phyloP scores from a whole-genome alignment of 2,113 vertebrate genomes.

The Brachypteracias leptosomus region DNA sequence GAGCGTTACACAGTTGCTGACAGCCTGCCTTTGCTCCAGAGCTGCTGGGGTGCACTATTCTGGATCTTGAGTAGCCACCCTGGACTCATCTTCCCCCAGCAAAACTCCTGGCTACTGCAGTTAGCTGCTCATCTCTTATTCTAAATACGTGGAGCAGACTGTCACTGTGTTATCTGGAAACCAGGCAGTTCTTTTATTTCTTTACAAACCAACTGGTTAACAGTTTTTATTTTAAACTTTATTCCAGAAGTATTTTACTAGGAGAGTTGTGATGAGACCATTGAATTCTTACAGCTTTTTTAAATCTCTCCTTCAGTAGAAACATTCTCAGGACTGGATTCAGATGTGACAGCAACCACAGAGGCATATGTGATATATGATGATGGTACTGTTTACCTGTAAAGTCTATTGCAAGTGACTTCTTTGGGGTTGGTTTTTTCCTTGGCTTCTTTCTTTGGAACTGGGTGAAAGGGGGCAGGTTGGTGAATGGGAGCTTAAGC shows the following conservation, averaged over 20 bases:
- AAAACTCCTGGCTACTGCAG: neutral
- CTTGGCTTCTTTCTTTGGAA: neutral
- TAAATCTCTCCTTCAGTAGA: slow-evolving; percentile 76
- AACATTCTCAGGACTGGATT: slow-evolving; percentile 83
- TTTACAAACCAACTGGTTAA: neutral
- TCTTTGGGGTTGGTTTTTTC: neutral
- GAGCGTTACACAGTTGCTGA: neutral
- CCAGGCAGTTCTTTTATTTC: neutral
- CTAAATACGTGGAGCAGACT: fast-evolving
- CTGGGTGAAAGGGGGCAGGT: neutral
- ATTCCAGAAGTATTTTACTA: neutral
- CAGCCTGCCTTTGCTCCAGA: neutral
- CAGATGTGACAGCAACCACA: slow-evolving; percentile 73
- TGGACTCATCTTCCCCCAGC: neutral
- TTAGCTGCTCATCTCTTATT: neutral
- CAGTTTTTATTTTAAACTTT: neutral
- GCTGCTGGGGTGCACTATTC: neutral
- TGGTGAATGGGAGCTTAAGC: neutral
- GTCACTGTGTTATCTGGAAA: neutral
- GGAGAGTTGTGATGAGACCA: neutral
- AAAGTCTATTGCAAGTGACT: neutral
- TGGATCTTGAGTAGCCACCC: neutral
- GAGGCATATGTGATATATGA: slow-evolving; percentile 77
- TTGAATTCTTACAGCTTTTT: neutral
- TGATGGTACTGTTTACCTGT: slow-evolving; percentile 79